phyloP scores from a whole-genome alignment of 2,113 vertebrate species.

The Nanorana parkeri region DNA sequence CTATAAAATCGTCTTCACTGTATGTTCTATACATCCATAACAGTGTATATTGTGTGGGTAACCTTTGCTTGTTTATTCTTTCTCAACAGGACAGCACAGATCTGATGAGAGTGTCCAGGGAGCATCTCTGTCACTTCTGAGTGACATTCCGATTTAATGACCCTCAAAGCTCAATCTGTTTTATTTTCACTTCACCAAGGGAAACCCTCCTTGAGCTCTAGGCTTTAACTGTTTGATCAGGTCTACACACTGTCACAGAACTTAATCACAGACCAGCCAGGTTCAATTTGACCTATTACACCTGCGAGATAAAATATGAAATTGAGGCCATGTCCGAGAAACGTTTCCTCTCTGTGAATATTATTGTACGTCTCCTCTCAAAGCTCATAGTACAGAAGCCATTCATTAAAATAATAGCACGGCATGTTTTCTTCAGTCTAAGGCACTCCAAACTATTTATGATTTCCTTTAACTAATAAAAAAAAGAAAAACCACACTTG shows the following conservation, averaged over 20 bases:
- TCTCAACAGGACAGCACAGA: conserved; percentile 4
- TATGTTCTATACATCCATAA: too few relatives aligned
- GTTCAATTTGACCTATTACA: conserved; percentile 31
- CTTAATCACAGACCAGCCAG: conserved; percentile 30
- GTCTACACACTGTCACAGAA: conserved; percentile 22
- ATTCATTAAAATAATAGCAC: neutral
- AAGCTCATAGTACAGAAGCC: neutral
- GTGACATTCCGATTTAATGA: conserved; percentile 35
- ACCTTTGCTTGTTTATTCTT: neutral
- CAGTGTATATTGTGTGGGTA: too few relatives aligned
- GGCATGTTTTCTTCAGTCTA: neutral
- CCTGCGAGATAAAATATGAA: conserved; percentile 17
- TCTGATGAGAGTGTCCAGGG: neutral
- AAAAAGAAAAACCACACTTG: conserved; percentile 3
- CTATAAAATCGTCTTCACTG: too few relatives aligned
- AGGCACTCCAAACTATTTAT: conserved; percentile 11
- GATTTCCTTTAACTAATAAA: neutral
- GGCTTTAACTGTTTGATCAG: conserved; percentile 30
- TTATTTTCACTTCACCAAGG: neutral
- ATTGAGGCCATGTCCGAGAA: conserved; percentile 15
- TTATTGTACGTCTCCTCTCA: neutral
- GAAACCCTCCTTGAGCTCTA: conserved; percentile 21
- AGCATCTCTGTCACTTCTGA: conserved; percentile 24
- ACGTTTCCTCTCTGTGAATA: neutral
- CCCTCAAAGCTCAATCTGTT: conserved; percentile 12